Base-by-base conservation (phyloP, 2,113 vertebrate species). In the Zosterops hypoxanthus region DNA sequence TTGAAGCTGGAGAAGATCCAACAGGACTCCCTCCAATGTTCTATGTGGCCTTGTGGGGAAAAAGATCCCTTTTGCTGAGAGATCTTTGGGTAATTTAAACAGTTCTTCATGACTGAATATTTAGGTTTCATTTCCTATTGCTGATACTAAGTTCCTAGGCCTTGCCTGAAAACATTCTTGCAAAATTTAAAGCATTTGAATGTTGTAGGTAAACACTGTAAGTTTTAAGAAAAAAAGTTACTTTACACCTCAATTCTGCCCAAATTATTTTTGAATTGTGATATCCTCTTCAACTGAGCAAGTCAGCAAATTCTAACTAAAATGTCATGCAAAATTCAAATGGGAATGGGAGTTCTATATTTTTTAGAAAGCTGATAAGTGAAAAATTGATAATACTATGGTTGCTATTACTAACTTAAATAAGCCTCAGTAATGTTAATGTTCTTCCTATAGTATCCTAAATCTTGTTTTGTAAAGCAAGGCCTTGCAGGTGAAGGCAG, bases 1-100 rank as follows among this genome's bases (percentile, higher is more conserved):
- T 95, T 91, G 44, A 82, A 63, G 64, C 52, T 94, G 88, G 75
- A 90, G 57, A 82, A 88, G 55, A 65, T 93, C 85, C 90, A 91
- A 18, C 7, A 66, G 70, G 49, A 61, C 49, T 86, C 24, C 29
- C 50, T 83, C 33, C 60, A 77, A 70, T 13, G 24, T 39, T 21
- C 28, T 63, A 50, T 69, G 61, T 29, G 22, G 13, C 29, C 64
- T 61, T 52, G 28, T 21, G 42, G 50, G 57, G 49, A 44, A 65
- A 73, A 65, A 89, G 24, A 25, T 42, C 44, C 34, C 16, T 70
- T 8, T 23, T 89, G 39, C 57, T 69, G 46, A 47, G 63, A 88
- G 41, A 46, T 57, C 5, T 0, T 46, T 72, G 42, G 6, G 33
- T 82, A 86, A 77, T 87, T 90, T 23, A 85, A 76, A 53, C 29